A percentile compares a stretch with the other conserved stretches of the same genome.
Evolutionary conservation across 2,888 invertebrate genomes (phyloP).

Genomic region (Julus scandinavius): DNA sequence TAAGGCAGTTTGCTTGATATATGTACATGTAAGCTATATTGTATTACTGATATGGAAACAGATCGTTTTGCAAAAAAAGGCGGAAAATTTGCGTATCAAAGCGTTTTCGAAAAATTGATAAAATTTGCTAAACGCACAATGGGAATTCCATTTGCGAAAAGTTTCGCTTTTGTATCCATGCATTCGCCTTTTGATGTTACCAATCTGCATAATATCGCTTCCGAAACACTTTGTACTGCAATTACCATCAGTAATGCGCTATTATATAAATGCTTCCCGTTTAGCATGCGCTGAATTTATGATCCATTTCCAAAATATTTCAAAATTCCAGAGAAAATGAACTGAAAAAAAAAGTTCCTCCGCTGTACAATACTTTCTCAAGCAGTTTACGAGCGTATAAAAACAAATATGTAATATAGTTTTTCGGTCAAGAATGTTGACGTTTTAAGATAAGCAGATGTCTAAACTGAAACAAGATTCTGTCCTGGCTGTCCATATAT

Average conservation of each 20-base stretch:
- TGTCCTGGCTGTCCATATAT: too few species aligned
- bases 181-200: not conserved
- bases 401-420: too few species aligned
- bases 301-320: not conserved
- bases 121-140: not conserved
- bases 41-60: not conserved
- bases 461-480: too few species aligned
- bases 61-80: not conserved
- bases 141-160: not conserved
- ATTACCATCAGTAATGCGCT: constrained; percentile 13
- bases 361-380: too few species aligned
- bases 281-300: not conserved
- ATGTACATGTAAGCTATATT: not conserved
- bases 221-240: not conserved
- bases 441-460: too few species aligned
- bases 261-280: constrained; percentile 10
- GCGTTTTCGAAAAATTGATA: not conserved
- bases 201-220: constrained; percentile 11
- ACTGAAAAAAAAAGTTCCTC: too few species aligned
- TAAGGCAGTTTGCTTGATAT: not conserved
- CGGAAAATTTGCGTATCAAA: constrained; percentile 16
- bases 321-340: not conserved
- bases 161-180: not conserved
- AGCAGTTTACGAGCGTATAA: too few species aligned
- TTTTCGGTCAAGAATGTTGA: too few species aligned